Conservation (phyloP, 2,888 invertebrate genomes). For the Noctua fimbriata region DNA sequence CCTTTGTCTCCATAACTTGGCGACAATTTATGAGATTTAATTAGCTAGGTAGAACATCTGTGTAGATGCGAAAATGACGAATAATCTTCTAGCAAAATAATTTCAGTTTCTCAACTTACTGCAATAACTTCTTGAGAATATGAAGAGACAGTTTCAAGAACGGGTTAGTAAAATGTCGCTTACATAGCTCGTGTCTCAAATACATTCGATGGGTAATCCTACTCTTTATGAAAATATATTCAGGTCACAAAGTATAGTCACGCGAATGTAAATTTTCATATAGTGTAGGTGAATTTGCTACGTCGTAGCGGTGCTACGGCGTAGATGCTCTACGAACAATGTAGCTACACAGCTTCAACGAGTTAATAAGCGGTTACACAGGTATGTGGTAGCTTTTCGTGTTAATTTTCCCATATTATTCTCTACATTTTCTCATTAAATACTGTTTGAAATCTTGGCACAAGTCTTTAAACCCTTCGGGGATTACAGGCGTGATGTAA, state of each 20-base stretch:
- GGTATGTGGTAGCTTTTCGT: constrained; percentile 4
- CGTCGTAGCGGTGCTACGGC: constrained; percentile 55
- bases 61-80: constrained; percentile 42
- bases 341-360: constrained; percentile 17
- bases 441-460: not conserved
- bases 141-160: constrained; percentile 66
- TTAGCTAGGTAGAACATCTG: constrained; percentile 34
- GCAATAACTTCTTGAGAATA: constrained; percentile 71
- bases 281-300: constrained; percentile 35
- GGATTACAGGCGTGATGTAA: not conserved
- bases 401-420: not conserved
- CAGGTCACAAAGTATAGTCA: constrained; percentile 29
- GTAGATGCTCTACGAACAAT: constrained; percentile 40
- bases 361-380: constrained; percentile 25
- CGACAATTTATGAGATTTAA: constrained; percentile 51
- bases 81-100: constrained; percentile 65
- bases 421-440: not conserved
- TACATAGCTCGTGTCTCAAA: constrained; percentile 28
- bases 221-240: constrained; percentile 43
- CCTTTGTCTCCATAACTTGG: constrained; percentile 44
- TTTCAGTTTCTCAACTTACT: constrained; percentile 53
- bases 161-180: constrained; percentile 46
- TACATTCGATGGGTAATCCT: constrained; percentile 24
- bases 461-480: not conserved
- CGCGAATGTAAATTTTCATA: constrained; percentile 36